A percentile compares a stretch with the other conserved stretches of the same genome.
phyloP scores from a whole-genome alignment of 2,888 invertebrate species.

The Anticlea derivata region DNA sequence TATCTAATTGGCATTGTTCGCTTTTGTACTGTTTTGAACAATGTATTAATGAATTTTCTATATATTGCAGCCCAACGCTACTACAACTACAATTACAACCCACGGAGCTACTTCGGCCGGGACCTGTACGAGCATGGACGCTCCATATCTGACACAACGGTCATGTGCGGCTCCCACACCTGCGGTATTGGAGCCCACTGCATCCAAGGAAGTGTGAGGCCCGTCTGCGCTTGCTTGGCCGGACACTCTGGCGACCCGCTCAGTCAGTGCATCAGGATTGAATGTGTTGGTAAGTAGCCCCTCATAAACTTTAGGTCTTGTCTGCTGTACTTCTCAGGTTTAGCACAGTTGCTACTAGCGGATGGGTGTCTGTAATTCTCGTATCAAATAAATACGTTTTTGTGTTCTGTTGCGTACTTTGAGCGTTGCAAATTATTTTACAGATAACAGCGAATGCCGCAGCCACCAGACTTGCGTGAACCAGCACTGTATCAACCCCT shows the following conservation, averaged over 20 bases:
- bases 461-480: conserved; percentile 88
- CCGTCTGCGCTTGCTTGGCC: conserved; percentile 91
- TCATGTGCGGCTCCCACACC: conserved; percentile 84
- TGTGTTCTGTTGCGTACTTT: no score
- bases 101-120: conserved; percentile 60
- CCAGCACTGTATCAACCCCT: conserved; percentile 91
- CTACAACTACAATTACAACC: conserved; percentile 55
- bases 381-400: no score
- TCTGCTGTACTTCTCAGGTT: no score
- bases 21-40: no score
- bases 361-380: no score
- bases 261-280: conserved; percentile 88
- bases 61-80: conserved; percentile 63
- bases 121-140: conserved; percentile 73
- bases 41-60: no score
- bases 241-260: conserved; percentile 92
- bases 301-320: no score
- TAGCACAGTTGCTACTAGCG: no score
- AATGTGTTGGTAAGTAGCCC: conserved; percentile 86
- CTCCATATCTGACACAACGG: conserved; percentile 72
- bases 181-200: conserved; percentile 89
- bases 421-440: conserved; percentile 1
- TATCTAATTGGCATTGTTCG: no score
- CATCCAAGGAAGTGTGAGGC: conserved; percentile 86
- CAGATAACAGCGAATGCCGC: conserved; percentile 90